Conservation (phyloP, 2,888 invertebrate species). For the Macrostomum cliftonense region DNA sequence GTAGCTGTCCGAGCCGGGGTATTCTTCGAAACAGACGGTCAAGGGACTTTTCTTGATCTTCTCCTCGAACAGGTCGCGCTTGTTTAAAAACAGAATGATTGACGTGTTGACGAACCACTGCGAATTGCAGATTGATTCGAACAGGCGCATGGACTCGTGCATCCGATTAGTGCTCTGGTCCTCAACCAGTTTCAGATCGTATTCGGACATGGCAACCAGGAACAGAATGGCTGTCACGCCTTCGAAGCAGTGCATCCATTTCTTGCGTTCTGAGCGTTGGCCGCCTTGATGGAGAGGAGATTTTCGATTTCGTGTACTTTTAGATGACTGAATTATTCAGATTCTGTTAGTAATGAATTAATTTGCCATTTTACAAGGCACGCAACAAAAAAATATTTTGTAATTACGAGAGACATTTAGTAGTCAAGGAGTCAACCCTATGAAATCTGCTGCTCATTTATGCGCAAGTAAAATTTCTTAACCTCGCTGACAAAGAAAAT, state of each 20-base stretch:
- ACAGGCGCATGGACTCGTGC: conserved; percentile 97
- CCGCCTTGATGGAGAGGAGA: too few species aligned
- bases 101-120: conserved; percentile 99
- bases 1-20: conserved; percentile 64
- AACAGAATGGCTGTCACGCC: conserved; percentile 78
- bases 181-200: conserved; percentile 67
- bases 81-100: conserved; percentile 97
- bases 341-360: too few species aligned
- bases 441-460: too few species aligned
- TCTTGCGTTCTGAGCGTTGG: conserved; percentile 74
- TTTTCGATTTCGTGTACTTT: too few species aligned
- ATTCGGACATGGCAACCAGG: conserved; percentile 69
- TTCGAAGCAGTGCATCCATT: conserved; percentile 85
- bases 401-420: too few species aligned
- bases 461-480: too few species aligned
- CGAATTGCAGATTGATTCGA: conserved; percentile 99
- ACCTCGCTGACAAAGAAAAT: too few species aligned
- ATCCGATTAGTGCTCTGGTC: conserved; percentile 60
- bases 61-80: conserved; percentile 98
- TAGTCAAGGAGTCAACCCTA: too few species aligned
- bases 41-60: conserved; percentile 98
- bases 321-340: too few species aligned
- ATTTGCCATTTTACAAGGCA: too few species aligned
- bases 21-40: conserved; percentile 97
- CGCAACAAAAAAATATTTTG: too few species aligned